A percentile compares a stretch with the other conserved stretches of the same genome.
These are phyloP conservation scores for Ceratina calcarata DNA, from an alignment of 1,140 invertebrate species.

Conservation along the genomic window DNA sequence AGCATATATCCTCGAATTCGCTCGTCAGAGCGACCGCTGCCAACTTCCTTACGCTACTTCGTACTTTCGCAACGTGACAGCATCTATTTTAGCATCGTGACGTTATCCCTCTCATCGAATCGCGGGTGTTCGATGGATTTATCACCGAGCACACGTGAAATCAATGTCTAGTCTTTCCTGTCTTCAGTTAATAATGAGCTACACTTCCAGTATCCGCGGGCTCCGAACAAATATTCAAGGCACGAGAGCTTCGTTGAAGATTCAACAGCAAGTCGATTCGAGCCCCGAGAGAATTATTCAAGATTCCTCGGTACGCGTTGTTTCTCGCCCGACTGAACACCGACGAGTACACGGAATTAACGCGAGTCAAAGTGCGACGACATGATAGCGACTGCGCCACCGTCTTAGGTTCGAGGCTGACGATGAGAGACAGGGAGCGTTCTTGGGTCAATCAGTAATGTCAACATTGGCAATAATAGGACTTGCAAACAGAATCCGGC, in stretches of 20 bases:
- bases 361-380: slow-evolving; percentile 23
- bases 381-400: slow-evolving; percentile 15
- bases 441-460: slow-evolving; percentile 57
- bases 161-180: neutral
- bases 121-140: neutral
- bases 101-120: neutral
- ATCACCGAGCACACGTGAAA: neutral
- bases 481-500: slow-evolving; percentile 54
- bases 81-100: slow-evolving; percentile 21
- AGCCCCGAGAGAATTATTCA: neutral
- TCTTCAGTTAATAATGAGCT: neutral
- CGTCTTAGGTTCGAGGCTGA: slow-evolving; percentile 13
- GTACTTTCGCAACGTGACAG: slow-evolving; percentile 28
- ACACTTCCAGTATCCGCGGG: neutral
- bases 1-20: slow-evolving; percentile 1
- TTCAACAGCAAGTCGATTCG: neutral
- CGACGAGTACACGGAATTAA: slow-evolving; percentile 13
- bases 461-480: slow-evolving; percentile 60
- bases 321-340: neutral
- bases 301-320: neutral
- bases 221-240: neutral
- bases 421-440: slow-evolving; percentile 25
- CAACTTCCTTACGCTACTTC: slow-evolving; percentile 54
- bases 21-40: slow-evolving; percentile 15
- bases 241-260: neutral